Percentiles rank a stretch among this genome's conserved stretches.
Evolutionary conservation across 2,113 vertebrate species (phyloP).

Genomic region (Bucco capensis): DNA sequence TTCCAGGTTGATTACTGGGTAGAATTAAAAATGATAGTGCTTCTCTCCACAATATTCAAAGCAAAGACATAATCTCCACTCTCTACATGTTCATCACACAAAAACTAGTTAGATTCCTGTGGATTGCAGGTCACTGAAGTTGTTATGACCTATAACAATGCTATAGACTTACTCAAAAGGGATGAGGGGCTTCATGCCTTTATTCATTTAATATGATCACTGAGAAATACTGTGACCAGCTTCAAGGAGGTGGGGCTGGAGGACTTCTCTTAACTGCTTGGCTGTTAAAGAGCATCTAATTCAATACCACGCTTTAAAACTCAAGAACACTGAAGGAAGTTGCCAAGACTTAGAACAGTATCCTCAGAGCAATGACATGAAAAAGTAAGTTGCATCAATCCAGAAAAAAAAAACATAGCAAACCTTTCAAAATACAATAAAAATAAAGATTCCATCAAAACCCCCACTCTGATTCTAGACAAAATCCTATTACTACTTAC

Average conservation of each 20-base stretch:
- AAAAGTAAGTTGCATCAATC: not conserved
- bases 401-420: not conserved
- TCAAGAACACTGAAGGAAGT: not conserved
- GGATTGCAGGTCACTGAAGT: not conserved
- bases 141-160: not conserved
- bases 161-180: not conserved
- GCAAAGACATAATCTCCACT: not conserved
- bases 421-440: too few species aligned
- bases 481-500: too few species aligned
- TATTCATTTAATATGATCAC: not conserved
- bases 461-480: too few species aligned
- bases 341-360: not conserved
- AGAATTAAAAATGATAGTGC: not conserved
- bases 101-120: not conserved
- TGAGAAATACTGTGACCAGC: not conserved
- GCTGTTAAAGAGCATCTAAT: not conserved
- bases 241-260: not conserved
- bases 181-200: not conserved
- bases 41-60: not conserved
- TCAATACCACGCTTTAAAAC: not conserved
- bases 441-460: too few species aligned
- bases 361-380: not conserved
- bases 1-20: not conserved
- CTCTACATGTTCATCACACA: not conserved
- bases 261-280: not conserved